Evolutionary conservation across 2,797 vertebrate species (phyloP), one percentile per base, ranked within the genome.

Genomic region (Meda fulgida): DNA sequence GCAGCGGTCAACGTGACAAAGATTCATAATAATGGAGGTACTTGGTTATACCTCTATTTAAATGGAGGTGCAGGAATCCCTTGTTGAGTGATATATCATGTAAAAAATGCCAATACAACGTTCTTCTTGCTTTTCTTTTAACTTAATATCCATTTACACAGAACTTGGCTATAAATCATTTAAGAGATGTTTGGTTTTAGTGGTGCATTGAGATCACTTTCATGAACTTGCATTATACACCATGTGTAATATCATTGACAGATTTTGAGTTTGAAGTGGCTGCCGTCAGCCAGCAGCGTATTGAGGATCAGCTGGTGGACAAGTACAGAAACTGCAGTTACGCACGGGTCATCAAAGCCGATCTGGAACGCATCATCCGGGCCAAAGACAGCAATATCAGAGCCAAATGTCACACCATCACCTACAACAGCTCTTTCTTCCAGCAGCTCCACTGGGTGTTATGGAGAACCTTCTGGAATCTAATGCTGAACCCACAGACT

Each of bases 361-460:
- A 94, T 46, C 91, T 99, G 86, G 92, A 96, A n/a, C 91, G 79
- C 36, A 91, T 97, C 34, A 70, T 91, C 48, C 65, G 51, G 29
- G 90, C 89, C n/a, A 92, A 92, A 66, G 91, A 90, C 29, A 93
- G 88, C 81, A 89, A 89, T 67, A 88, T 66, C 5, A 89, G 34
- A 29, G 48, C 81, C 1, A 23, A 88, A 65, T 92, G 93, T 79
- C 92, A 67, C 65, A 92, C 93, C 81, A 92, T 95, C 88, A 94
- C 95, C 0, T 98, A 99, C 84, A 93, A 95, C 90, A 97, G 92
- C 65, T 95, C 97, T 40, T 99, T 98, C 92, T 89, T 93, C 48
- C 96, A 97, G 78, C 98, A 99, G 91, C 92, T 99, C 21, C 93
- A 86, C 29, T 99, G 97, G 97, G 94, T 99, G 83, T 92, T 96